These are phyloP conservation scores for Lagocephalus sceleratus DNA, from an alignment of 2,797 vertebrate genomes.

Conservation along the genomic window DNA sequence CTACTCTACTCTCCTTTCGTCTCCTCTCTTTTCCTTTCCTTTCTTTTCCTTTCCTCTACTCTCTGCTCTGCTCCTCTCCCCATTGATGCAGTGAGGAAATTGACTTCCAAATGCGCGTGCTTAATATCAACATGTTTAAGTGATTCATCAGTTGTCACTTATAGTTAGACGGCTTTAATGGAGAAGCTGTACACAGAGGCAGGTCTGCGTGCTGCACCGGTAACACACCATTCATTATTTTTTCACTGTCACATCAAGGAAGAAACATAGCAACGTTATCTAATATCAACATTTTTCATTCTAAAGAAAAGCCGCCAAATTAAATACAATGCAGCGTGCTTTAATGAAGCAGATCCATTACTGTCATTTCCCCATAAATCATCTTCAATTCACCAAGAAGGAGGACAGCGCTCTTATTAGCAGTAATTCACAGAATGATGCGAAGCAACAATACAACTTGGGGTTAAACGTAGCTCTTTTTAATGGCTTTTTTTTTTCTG, in stretches of 20 bases:
- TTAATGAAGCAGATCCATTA: conserved; percentile 18
- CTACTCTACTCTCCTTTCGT: too few relatives aligned
- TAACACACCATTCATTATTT: conserved; percentile 22
- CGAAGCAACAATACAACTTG: conserved; percentile 20
- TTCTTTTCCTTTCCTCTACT: too few relatives aligned
- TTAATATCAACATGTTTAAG: too few relatives aligned
- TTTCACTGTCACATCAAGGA: conserved; percentile 28
- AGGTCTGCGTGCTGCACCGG: conserved; percentile 19
- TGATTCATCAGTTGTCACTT: background rate
- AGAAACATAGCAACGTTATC: conserved; percentile 4
- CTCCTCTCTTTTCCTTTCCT: too few relatives aligned
- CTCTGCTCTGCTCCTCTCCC: too few relatives aligned
- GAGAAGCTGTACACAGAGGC: conserved; percentile 16
- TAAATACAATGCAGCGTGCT: conserved; percentile 7
- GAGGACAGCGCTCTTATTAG: conserved; percentile 22
- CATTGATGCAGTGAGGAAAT: too few relatives aligned
- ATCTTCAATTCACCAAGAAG: conserved; percentile 8
- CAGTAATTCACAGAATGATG: conserved; percentile 36
- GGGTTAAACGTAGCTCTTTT: conserved; percentile 41
- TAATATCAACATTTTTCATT: conserved; percentile 5
- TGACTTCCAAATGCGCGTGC: too few relatives aligned
- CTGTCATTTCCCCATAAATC: conserved; percentile 27
- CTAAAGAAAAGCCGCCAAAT: conserved; percentile 11
- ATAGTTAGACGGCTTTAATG: conserved; percentile 9
- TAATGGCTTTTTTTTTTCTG: conserved; percentile 42